Evolutionary conservation across 1,140 invertebrate genomes (phyloP).

Genomic region (Acromyrmex charruanus): DNA sequence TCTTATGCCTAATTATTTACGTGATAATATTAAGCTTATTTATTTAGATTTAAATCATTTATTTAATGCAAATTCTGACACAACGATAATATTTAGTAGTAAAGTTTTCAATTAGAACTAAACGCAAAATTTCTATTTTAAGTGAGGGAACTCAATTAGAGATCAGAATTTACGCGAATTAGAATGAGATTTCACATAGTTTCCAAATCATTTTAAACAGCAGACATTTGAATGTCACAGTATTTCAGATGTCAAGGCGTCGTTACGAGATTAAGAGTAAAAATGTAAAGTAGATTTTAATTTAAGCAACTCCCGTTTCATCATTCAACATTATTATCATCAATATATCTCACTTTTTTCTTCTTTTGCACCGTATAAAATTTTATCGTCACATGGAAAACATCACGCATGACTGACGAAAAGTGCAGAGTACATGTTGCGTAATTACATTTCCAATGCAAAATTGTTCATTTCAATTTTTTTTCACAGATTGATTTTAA

Average conservation of each 20-base stretch:
- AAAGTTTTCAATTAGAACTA: neutral
- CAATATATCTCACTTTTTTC: neutral
- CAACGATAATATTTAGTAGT: neutral
- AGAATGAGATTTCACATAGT: neutral
- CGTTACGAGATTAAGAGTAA: neutral
- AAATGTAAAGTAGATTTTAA: neutral
- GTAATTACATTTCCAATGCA: neutral
- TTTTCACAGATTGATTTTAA: neutral
- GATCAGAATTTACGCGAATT: neutral
- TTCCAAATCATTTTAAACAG: neutral
- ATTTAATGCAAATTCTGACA: slow-evolving; percentile 10
- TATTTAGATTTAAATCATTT: slow-evolving; percentile 5
- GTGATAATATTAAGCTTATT: neutral
- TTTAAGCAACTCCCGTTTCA: neutral
- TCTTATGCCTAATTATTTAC: neutral
- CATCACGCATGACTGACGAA: neutral
- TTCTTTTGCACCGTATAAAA: neutral
- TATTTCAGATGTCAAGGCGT: slow-evolving; percentile 22
- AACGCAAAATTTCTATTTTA: neutral
- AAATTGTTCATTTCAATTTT: neutral
- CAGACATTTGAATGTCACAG: slow-evolving; percentile 43
- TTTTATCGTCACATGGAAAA: neutral
- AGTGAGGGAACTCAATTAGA: neutral
- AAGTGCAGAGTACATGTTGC: neutral
- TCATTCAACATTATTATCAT: neutral